Evolutionary conservation across 2,797 vertebrate species (phyloP).

Genomic region (Cottoperca gobio): DNA sequence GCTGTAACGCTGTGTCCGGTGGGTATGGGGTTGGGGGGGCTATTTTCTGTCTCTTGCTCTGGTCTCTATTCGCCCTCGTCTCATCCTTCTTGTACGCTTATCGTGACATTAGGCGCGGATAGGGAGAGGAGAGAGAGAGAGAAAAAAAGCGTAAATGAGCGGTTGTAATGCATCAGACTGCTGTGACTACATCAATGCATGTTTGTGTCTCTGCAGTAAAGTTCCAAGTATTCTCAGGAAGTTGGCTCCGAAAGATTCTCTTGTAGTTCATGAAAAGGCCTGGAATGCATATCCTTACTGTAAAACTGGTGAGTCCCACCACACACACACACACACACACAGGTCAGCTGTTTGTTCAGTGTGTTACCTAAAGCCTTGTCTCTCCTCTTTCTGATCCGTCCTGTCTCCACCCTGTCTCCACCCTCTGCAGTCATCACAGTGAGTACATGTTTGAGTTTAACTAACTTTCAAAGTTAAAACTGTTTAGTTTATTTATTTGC

Average conservation of each 20-base stretch:
- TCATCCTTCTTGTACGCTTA: no score
- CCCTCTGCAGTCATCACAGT: slow-evolving; percentile 79
- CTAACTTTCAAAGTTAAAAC: neutral
- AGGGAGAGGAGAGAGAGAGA: no score
- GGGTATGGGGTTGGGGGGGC: no score
- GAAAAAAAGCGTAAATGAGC: no score
- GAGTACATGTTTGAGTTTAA: slow-evolving; percentile 32
- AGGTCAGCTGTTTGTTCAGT: no score
- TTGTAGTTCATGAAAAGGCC: slow-evolving; percentile 94
- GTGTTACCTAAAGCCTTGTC: neutral
- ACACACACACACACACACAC: neutral
- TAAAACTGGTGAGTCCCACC: slow-evolving; percentile 88
- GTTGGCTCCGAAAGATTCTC: slow-evolving; percentile 91
- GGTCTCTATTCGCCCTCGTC: no score
- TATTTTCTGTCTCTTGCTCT: no score
- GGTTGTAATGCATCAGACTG: no score
- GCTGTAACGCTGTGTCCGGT: no score
- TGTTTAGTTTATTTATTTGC: no score
- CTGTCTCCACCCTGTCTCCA: neutral
- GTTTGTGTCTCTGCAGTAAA: slow-evolving; percentile 89
- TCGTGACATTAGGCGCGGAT: no score
- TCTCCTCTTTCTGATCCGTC: slow-evolving; percentile 19
- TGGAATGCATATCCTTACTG: slow-evolving; percentile 99
- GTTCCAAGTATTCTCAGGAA: slow-evolving; percentile 88
- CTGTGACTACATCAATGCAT: no score